These are phyloP conservation scores for Linyphia triangularis DNA, from an alignment of 2,888 invertebrate species.

Conservation along the genomic window DNA sequence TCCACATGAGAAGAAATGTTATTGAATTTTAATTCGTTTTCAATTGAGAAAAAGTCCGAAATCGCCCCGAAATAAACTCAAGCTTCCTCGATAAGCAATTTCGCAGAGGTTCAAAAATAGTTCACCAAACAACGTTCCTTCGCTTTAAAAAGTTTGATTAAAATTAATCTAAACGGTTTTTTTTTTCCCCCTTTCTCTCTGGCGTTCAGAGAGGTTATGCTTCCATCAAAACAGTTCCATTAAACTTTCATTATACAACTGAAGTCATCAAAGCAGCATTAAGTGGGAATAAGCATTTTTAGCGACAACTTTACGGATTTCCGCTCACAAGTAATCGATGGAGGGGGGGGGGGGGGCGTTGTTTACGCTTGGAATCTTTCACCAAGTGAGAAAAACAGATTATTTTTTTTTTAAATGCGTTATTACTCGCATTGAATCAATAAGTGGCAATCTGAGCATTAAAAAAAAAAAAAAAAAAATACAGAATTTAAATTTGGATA, in stretches of 20 bases:
- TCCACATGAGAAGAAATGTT: not conserved
- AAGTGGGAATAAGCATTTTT: slow-evolving; percentile 18
- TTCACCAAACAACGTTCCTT: not conserved
- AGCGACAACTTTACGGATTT: not conserved
- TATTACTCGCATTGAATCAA: not conserved
- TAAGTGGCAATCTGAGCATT: not conserved
- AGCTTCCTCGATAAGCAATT: not conserved
- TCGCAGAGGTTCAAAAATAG: not conserved
- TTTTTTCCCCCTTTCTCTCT: not conserved
- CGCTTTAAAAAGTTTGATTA: slow-evolving; percentile 13
- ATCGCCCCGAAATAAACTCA: not conserved
- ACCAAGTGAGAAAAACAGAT: not conserved
- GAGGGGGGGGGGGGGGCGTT: too few relatives aligned
- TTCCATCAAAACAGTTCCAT: slow-evolving; percentile 38
- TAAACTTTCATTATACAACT: slow-evolving; percentile 56
- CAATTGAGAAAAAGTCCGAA: slow-evolving; percentile 5
- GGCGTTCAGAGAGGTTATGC: not conserved
- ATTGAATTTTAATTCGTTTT: slow-evolving; percentile 43
- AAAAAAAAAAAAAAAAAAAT: too few relatives aligned
- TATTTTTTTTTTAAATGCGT: not conserved
- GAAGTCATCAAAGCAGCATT: slow-evolving; percentile 54
- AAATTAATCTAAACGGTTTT: slow-evolving; percentile 30
- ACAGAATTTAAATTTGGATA: slow-evolving; percentile 2
- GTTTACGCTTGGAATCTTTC: not conserved
- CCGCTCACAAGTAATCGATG: slow-evolving; percentile 18